Percentiles rank a stretch among this genome's conserved stretches.
phyloP scores from a whole-genome alignment of 1,140 invertebrate genomes.

The Eumaeus atala region DNA sequence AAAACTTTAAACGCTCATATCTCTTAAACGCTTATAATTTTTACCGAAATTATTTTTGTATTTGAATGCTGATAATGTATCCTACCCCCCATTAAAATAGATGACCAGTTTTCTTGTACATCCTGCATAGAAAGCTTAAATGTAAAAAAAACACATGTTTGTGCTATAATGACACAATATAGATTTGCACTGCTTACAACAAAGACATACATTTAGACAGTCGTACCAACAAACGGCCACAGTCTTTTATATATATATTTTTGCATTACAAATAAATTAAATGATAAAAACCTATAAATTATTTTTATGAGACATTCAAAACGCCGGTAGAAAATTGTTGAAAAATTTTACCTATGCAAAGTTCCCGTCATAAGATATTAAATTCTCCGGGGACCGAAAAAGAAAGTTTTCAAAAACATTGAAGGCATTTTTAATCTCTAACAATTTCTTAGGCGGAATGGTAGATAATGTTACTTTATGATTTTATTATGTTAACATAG shows the following conservation, averaged over 20 bases:
- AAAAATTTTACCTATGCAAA: constrained; percentile 11
- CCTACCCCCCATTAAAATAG: too few relatives aligned
- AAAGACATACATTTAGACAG: too few relatives aligned
- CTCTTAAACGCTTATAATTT: too few relatives aligned
- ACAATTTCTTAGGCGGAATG: constrained; percentile 9
- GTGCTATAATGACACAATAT: too few relatives aligned
- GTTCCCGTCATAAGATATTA: constrained; percentile 10
- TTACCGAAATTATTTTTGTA: too few relatives aligned
- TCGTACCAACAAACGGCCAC: neutral
- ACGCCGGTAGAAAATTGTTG: constrained; percentile 6
- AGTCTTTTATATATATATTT: neutral
- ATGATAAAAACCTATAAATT: constrained; percentile 7
- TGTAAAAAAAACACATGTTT: too few relatives aligned
- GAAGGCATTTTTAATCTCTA: constrained; percentile 10
- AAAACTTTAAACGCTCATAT: too few relatives aligned
- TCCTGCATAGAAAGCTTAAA: too few relatives aligned
- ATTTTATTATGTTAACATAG: neutral
- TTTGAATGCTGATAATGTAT: too few relatives aligned
- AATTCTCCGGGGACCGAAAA: constrained; percentile 8
- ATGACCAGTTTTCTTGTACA: too few relatives aligned
- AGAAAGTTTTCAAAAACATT: constrained; percentile 3
- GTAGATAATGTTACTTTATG: neutral
- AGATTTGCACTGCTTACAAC: too few relatives aligned
- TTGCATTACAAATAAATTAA: neutral
- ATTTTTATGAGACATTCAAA: constrained; percentile 9